These are phyloP conservation scores for Nicator chloris DNA, from an alignment of 2,113 vertebrate genomes.

Conservation along the genomic window DNA sequence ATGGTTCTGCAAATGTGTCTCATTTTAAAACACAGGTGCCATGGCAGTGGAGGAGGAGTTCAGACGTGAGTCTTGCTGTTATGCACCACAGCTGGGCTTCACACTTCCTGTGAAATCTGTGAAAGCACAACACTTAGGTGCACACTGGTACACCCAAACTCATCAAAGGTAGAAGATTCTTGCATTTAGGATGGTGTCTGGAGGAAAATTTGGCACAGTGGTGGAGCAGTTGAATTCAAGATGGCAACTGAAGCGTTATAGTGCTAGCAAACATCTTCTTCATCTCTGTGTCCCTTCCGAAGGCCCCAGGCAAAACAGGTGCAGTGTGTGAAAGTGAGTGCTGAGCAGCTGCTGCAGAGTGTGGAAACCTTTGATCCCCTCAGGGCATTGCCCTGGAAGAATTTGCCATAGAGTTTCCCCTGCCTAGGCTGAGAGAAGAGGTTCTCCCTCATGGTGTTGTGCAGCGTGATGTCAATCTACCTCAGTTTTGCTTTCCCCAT, in stretches of 20 bases:
- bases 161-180: background rate
- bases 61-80: background rate
- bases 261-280: background rate
- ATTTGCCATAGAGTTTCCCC: too few relatives aligned
- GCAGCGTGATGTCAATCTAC: too few relatives aligned
- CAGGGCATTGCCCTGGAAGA: too few relatives aligned
- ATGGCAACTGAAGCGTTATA: background rate
- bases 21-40: background rate
- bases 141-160: background rate
- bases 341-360: background rate
- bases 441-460: too few relatives aligned
- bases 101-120: background rate
- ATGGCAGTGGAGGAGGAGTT: background rate
- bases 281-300: background rate
- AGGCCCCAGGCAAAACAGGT: background rate
- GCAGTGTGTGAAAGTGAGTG: too few relatives aligned
- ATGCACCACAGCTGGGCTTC: background rate
- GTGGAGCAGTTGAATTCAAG: background rate
- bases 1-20: background rate
- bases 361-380: too few relatives aligned
- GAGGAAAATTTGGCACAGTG: too few relatives aligned
- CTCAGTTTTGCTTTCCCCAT: too few relatives aligned
- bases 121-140: background rate
- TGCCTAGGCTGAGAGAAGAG: too few relatives aligned
- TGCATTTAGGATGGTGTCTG: background rate